Evolutionary conservation across 2,888 invertebrate species (phyloP), one percentile per base, ranked within the genome.

Genomic region (Marronus borbonicus): DNA sequence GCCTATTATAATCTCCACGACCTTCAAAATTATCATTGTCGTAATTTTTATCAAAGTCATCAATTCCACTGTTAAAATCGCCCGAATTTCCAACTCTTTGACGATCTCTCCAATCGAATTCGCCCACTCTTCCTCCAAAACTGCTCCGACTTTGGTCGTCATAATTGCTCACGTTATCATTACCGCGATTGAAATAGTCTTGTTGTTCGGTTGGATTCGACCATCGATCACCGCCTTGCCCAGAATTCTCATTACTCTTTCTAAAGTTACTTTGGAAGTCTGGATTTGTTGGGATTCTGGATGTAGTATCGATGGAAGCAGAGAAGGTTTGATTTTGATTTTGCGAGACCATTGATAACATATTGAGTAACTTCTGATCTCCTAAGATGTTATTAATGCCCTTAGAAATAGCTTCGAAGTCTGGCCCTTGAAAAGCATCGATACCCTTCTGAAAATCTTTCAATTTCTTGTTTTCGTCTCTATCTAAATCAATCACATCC

Each of bases 301-400:
- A 76, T 3, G 76, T 78, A 49, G 81, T 83, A 69, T 80, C 80
- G 31, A 90, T 88, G 86, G 89, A 89, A 17, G 78, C 60, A 62
- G 81, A 79, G 58, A 79, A 76, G 17, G 58, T 66, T 24, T 80
- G 69, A n/a, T 78, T 85, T 79, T 86, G 86, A 80, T 85, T 87
- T 81, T 88, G 86, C 1, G 88, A 85, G 3, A 88, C 88, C 83
- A 88, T 83, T 31, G 91, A 91, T 31, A 93, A 87, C 83, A 93
- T 92, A 83, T 90, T 91, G 88, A 92, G 89, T 76, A 93, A 89
- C 86, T 92, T 92, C 82, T 91, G 90, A 89, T 93, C 92, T 14
- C 92, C 92, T 66, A 93, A 88, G 81, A 93, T 92, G 79, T 88
- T 90, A 83, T 92, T 91, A 76, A 93, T 92, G 44, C 92, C 92